Conservation (phyloP, 92 coral and sea anemone genomes). For the Zoanthus sociatus region DNA sequence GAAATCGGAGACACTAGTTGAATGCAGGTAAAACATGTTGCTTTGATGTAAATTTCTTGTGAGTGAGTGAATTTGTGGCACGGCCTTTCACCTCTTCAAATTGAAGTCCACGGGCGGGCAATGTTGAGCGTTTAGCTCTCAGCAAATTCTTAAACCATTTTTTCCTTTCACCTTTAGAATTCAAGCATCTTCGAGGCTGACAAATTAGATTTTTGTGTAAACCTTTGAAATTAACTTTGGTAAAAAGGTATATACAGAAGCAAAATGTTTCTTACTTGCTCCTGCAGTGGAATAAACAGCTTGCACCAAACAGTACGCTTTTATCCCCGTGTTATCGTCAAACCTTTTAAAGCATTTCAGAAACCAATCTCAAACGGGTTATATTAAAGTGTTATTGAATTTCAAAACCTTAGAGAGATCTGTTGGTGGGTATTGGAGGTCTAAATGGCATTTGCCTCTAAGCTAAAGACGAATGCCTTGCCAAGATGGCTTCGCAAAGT, state of each 20-base stretch:
- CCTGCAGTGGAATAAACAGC: background rate
- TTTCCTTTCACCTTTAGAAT: background rate
- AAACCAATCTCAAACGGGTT: slow-evolving; percentile 35
- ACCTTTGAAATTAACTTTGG: background rate
- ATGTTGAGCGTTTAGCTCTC: background rate
- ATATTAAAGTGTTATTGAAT: slow-evolving; percentile 6
- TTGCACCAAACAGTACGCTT: background rate
- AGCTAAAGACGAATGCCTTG: slow-evolving; percentile 18
- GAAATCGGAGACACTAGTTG: slow-evolving; percentile 43
- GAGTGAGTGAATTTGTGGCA: slow-evolving; percentile 2
- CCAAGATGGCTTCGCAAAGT: background rate
- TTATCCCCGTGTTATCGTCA: background rate
- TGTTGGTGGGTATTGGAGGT: background rate
- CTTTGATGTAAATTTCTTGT: slow-evolving; percentile 19
- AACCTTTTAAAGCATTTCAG: slow-evolving; percentile 14
- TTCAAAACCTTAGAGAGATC: background rate
- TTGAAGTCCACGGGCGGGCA: background rate
- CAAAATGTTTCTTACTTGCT: background rate
- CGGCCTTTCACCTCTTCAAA: slow-evolving; percentile 33
- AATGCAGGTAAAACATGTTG: slow-evolving; percentile 35
- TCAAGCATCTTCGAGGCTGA: background rate
- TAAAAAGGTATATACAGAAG: background rate
- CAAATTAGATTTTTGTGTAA: background rate
- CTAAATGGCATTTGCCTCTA: slow-evolving; percentile 24
- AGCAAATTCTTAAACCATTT: background rate